Evolutionary conservation across 2,888 invertebrate genomes (phyloP), one percentile per base, ranked within the genome.

Genomic region (Emesis russula): DNA sequence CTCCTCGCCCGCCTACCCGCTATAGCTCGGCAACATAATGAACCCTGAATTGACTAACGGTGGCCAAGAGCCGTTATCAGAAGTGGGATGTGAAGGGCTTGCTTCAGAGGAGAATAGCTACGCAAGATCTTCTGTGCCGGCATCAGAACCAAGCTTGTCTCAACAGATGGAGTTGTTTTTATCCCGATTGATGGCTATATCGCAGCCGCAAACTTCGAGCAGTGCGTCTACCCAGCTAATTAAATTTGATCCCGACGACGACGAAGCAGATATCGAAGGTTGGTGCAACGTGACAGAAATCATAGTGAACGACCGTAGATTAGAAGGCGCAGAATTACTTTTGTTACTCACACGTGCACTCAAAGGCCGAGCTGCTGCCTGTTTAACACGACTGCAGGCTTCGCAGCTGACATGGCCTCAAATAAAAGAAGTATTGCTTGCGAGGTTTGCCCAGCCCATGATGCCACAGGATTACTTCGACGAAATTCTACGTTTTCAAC

Each of bases 281-380:
- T 25, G 63, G 89, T 91, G 87, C 41, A 83, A 25, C 2, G 0
- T 91, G 0, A 83, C 66, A 5, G 89, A 89, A 79, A 53, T 88
- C 0, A 81, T 91, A 25, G 41, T 91, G 0, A 78, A 88, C 9
- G 53, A 48, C 15, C 87, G 58, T 2, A 75, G 76, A 1, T 77
- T 92, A 7, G 84, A 85, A 31, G 88, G 92, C 41, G 82, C 81
- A n/a, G 91, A 93, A 15, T 74, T 90, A 13, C 63, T 91, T 0
- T 1, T 91, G 0, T 89, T 87, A 0, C 89, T 93, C 0, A 92
- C 92, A 0, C 41, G 77, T 3, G 73, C 91, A 0, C 78, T 92
- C 0, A 88, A 88, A 25, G 90, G 88, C 3, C 89, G 93, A 11
- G 93, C 90, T 25, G 84, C 89, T 0, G 81, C 66, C 4, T 86